Percentiles rank a stretch among this genome's conserved stretches.
Evolutionary conservation across 2,113 vertebrate species (phyloP).

Genomic region (Notechis scutatus): DNA sequence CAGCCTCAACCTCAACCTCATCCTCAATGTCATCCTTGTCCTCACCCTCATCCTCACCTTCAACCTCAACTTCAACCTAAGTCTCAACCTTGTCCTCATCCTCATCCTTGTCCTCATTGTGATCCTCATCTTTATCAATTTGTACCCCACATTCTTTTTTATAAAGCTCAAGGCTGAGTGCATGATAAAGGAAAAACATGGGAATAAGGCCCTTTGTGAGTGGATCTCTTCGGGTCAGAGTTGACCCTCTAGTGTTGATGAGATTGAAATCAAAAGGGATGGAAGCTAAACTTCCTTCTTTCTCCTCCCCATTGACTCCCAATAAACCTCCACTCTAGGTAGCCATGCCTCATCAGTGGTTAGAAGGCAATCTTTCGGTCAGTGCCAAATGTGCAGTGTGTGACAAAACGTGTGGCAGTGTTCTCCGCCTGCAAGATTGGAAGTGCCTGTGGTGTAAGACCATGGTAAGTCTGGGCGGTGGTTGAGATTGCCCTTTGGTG

Average conservation of each 20-base stretch:
- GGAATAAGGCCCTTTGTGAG: not conserved
- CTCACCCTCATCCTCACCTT: no score
- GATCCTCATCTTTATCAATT: not conserved
- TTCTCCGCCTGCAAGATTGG: constrained; percentile 95
- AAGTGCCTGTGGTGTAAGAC: constrained; percentile 98
- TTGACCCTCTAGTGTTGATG: not conserved
- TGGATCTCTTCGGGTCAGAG: not conserved
- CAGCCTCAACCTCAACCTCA: no score
- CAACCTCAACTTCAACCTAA: no score
- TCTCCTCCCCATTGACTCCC: not conserved
- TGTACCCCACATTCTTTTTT: not conserved
- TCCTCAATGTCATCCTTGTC: no score
- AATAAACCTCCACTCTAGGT: constrained; percentile 70
- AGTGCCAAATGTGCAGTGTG: constrained; percentile 97
- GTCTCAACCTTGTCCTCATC: no score
- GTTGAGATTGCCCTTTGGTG: not conserved
- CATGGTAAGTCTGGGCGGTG: constrained; percentile 77
- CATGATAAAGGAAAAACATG: not conserved
- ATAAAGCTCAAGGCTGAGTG: not conserved
- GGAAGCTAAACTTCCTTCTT: not conserved
- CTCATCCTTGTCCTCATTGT: no score
- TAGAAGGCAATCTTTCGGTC: constrained; percentile 95
- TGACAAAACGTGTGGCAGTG: constrained; percentile 97
- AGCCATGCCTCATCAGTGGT: constrained; percentile 98
- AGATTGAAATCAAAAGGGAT: not conserved